Evolutionary conservation across 2,888 invertebrate species (phyloP), one percentile per base, ranked within the genome.

Genomic region (Drosophila kambysellisi): DNA sequence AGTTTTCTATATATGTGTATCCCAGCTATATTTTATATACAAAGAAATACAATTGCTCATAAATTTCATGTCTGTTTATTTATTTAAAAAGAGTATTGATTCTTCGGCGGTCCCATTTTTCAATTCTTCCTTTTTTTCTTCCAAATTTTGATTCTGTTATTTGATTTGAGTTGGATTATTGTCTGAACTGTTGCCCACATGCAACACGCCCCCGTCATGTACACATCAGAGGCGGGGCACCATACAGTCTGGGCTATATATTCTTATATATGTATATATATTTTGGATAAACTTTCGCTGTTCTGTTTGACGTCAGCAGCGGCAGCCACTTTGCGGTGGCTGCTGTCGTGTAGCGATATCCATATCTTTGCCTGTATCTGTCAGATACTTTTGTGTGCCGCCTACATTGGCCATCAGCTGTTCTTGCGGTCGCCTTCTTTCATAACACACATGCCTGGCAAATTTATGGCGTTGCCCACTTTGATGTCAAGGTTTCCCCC

Each of bases 401-500:
- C 67, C 77, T 79, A 63, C 61, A 69, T 72, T 64, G 39, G 58
- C 60, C 64, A 74, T 87, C 84, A 89, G 88, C 85, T 80, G 84
- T 70, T 63, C 56, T 43, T 73, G 76, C 48, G 72, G 72, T 60
- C 56, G 56, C 78, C 63, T 61, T 78, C 60, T 54, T 64, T 54
- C 52, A 39, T 64, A 71, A 79, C 64, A 76, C 76, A 67, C 62
- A 70, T 71, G 80, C 59, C 73, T 57, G 73, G 33, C 62, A 56
- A 72, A 74, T 84, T 88, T 83, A 80, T 81, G 69, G 70, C 32
- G 71, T 75, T 84, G 87, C 82, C 76, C 74, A 80, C 88, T 89
- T 86, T 88, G 88, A 88, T 88, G 88, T 86, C 86, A 86, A 86
- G 86, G 86, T 89, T 86, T 81, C 37, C 50, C 59, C 57, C 39